Percentiles rank a stretch among this genome's conserved stretches.
Evolutionary conservation across 1,140 invertebrate species (phyloP).

Genomic region (Drosophila prosaltans): DNA sequence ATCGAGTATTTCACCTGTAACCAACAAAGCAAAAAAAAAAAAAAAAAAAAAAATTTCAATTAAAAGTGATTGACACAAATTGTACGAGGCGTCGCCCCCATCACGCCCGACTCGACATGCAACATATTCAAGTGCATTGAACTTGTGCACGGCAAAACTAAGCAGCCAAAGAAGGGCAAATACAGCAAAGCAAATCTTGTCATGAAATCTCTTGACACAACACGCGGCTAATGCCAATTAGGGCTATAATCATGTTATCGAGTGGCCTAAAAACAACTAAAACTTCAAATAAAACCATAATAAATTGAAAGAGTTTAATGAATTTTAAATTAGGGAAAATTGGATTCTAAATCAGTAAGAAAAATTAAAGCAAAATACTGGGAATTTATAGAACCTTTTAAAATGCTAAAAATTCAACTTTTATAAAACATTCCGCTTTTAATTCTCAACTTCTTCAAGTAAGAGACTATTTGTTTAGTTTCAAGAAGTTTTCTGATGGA

Average conservation of each 20-base stretch:
- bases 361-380: too few species aligned
- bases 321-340: background rate
- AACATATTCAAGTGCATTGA: conserved; percentile 59
- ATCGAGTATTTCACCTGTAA: conserved; percentile 93
- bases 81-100: conserved; percentile 43
- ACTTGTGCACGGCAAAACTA: conserved; percentile 50
- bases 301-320: conserved; percentile 33
- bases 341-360: too few species aligned
- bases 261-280: conserved; percentile 51
- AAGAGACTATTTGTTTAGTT: background rate
- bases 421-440: background rate
- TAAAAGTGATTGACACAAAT: conserved; percentile 65
- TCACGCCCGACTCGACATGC: conserved; percentile 27
- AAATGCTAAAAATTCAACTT: too few species aligned
- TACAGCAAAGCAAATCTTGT: conserved; percentile 43
- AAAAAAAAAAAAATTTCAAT: conserved; percentile 39
- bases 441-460: background rate
- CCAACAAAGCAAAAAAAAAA: background rate
- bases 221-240: conserved; percentile 57
- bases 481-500: background rate
- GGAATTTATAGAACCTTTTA: too few species aligned
- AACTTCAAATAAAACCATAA: conserved; percentile 36
- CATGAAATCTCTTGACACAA: conserved; percentile 52
- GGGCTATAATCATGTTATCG: conserved; percentile 56
- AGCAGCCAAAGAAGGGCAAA: conserved; percentile 26